Conservation (phyloP, 2,797 vertebrate genomes). For the Sebastes cheni region DNA sequence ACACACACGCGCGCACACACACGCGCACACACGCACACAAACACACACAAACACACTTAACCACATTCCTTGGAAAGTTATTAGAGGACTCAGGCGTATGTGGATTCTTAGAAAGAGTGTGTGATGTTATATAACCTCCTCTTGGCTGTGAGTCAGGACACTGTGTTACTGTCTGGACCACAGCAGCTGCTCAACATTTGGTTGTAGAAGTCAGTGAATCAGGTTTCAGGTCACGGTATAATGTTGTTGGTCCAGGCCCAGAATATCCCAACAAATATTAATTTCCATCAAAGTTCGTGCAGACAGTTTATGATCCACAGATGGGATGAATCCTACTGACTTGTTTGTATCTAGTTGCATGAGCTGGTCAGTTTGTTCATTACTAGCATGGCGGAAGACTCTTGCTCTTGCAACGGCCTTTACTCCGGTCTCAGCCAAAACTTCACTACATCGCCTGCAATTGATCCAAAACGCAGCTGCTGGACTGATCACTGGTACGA, state of each 20-base stretch:
- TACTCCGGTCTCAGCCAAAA: no score
- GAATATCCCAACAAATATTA: background rate
- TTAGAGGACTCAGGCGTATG: background rate
- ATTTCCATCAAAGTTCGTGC: background rate
- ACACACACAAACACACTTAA: background rate
- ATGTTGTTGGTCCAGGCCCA: background rate
- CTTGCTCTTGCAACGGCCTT: no score
- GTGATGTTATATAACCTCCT: constrained; percentile 11
- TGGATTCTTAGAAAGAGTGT: constrained; percentile 42
- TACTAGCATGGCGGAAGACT: no score
- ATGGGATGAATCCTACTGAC: background rate
- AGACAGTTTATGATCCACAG: background rate
- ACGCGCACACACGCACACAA: background rate
- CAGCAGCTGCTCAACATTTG: constrained; percentile 9
- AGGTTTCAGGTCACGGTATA: background rate
- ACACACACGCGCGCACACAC: background rate
- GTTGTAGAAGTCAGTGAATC: background rate
- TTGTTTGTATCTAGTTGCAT: background rate
- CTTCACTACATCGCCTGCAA: no score
- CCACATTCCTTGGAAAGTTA: constrained; percentile 9
- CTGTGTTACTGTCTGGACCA: constrained; percentile 16
- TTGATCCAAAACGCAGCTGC: no score
- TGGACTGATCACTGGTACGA: no score
- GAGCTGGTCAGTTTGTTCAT: background rate
- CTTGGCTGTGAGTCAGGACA: constrained; percentile 8